Evolutionary conservation across 2,888 invertebrate genomes (phyloP).

Genomic region (Monopis laevigella): DNA sequence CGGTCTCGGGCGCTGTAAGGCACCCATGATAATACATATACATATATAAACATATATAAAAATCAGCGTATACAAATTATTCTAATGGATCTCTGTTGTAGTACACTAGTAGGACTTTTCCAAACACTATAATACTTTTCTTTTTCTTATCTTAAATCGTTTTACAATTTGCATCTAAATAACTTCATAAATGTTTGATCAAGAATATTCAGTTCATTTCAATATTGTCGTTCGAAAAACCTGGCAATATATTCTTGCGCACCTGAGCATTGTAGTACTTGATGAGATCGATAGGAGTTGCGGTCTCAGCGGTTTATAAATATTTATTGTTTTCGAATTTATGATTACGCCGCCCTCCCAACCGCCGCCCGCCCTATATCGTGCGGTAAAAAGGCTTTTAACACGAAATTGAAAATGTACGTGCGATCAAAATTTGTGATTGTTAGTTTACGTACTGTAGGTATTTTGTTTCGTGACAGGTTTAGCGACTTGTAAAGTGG

Average conservation of each 20-base stretch:
- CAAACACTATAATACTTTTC: neutral
- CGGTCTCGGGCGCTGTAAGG: too few relatives aligned
- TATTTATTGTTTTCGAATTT: conserved; percentile 28
- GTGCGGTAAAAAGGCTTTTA: conserved; percentile 11
- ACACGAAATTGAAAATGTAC: conserved; percentile 8
- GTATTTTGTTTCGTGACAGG: too few relatives aligned
- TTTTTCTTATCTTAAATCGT: neutral
- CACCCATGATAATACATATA: too few relatives aligned
- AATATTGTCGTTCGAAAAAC: too few relatives aligned
- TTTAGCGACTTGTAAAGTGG: too few relatives aligned
- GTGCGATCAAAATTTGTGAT: too few relatives aligned
- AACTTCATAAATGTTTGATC: neutral
- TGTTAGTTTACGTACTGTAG: too few relatives aligned
- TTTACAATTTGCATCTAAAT: neutral
- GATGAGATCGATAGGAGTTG: conserved; percentile 14
- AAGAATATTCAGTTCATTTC: neutral
- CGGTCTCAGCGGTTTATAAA: conserved; percentile 24
- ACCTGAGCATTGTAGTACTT: neutral
- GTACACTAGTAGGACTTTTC: too few relatives aligned
- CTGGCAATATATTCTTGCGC: neutral
- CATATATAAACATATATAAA: too few relatives aligned
- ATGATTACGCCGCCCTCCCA: conserved; percentile 23
- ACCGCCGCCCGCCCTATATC: too few relatives aligned
- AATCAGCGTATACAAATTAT: too few relatives aligned
- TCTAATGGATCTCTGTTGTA: too few relatives aligned